These are phyloP conservation scores for Vulpes ferrilata DNA, from an alignment of 2,113 vertebrate species.

Conservation along the genomic window DNA sequence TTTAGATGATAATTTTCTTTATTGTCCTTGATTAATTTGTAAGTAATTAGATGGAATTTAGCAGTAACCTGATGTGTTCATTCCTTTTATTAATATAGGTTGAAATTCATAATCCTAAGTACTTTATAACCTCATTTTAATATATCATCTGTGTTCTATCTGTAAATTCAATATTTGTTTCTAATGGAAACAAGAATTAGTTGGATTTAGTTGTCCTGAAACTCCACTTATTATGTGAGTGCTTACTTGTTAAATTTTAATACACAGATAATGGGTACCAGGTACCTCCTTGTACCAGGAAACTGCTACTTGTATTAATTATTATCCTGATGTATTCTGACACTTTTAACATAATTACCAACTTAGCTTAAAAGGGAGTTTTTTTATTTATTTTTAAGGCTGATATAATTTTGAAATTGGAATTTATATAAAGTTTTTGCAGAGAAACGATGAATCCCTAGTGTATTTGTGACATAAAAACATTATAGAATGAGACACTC, in stretches of 20 bases:
- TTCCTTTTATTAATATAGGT: conserved; percentile 43
- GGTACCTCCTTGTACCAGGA: neutral
- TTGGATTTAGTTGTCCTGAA: neutral
- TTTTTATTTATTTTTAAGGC: conserved; percentile 35
- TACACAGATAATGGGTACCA: neutral
- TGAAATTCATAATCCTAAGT: conserved; percentile 66
- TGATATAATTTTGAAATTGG: conserved; percentile 26
- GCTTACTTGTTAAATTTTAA: conserved; percentile 19
- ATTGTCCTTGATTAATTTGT: conserved; percentile 74
- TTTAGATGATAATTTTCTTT: conserved; percentile 74
- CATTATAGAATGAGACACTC: neutral
- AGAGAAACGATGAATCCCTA: conserved; percentile 10
- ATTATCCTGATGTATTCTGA: neutral
- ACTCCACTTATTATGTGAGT: neutral
- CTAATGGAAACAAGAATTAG: neutral
- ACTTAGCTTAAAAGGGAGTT: conserved; percentile 22
- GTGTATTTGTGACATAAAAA: neutral
- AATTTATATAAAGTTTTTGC: neutral
- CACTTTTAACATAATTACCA: conserved; percentile 4
- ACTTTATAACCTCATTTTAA: conserved; percentile 41
- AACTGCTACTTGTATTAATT: neutral
- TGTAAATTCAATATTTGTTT: conserved; percentile 41
- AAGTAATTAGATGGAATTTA: conserved; percentile 67
- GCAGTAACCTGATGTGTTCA: conserved; percentile 51
- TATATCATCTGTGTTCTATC: neutral